Base-by-base conservation (phyloP, 1,140 invertebrate genomes). In the Drosophila ambigua region DNA sequence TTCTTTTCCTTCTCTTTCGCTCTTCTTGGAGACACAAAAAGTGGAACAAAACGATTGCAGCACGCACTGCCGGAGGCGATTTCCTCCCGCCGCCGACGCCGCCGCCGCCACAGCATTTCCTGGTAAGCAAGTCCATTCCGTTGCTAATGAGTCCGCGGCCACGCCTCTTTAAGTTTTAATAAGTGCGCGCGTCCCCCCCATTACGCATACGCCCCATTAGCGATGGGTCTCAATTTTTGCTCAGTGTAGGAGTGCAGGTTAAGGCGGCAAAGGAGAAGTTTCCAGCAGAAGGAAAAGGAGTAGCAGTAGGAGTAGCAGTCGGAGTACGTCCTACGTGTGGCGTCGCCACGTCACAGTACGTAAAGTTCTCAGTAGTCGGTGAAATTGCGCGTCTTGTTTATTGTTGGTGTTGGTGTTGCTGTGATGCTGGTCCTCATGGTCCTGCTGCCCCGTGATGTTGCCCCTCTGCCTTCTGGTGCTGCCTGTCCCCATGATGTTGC, bases 351-450 rank as follows among this genome's bases (percentile, higher is more conserved):
- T 82, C 82, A 85, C 83, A 85, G 82, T 85, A 87, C 82, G 82
- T 85, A 85, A 85, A 85, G 71, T 85, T 85, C 83, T 85, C 83
- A 85, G 83, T 83, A 87, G 83, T 83, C 79, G 76, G 83, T 87
- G 82, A 85, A 85, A 85, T 85, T 87, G 77, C 61, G 77, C 82
- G 66, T 53, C 78, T 87, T 87, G 81, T 81, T 87, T 84, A 85
- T 87, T 76, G 83, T 88, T 88, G 65, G 49, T 69, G 79, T 63
- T 82, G 66, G 49, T 69, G 79, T 63, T 82, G 66, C 51, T 59
- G 23, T 24, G 23, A 24, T 24, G 46, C 23, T 55, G 61, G 31
- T 55, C 63, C 24, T 50, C 31, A 9, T 31, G 31, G 8, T 60
- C 60, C 44, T 43, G 44, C 11, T 13, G 9, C 44, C 24, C 16